Evolutionary conservation across 2,888 invertebrate species (phyloP), one percentile per base, ranked within the genome.

Genomic region (Pocota personata): DNA sequence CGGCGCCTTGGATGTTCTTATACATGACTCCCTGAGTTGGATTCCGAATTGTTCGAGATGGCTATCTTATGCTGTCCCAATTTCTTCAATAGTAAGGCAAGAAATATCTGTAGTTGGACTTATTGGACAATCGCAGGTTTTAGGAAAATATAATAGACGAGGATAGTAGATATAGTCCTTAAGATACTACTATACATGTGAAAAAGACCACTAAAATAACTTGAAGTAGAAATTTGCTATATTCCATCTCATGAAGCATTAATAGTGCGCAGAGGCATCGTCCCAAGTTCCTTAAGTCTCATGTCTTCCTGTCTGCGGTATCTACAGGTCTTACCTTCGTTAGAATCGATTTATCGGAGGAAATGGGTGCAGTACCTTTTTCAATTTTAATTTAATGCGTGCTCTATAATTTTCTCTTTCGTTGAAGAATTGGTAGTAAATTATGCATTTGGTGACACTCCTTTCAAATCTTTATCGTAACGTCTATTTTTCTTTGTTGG

Each of bases 311-410:
- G n/a, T n/a, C n/a, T n/a, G 8, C 8, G 32, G 32, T 32, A 8
- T 1, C 32, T 1, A 10, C 8, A 0, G 32, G 8, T 32, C 8
- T 32, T 14, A 40, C 40, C 6, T 40, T 40, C 6, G 7, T 40
- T n/a, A 40, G 19, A 30, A 55, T 30, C 57, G 57, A 58, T 60
- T 60, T 62, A 43, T 62, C 48, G 48, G 19, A 21, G 48, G 48
- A 79, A 14, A 21, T 73, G 57, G 79, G 79, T 66, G 79, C 79
- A 48, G 72, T 57, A 35, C 57, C 6, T 16, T 30, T 52, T 52
- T 35, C 32, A 37, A 37, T 37, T 37, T n/a, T 2, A 10, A 12
- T 37, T 37, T 60, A 19, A 73, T 62, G 62, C 40, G 58, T 19
- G 60, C 46, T 46, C 16, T 40, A 52, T 66, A 24, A 55, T 58